These are phyloP conservation scores for Nezara viridula DNA, from an alignment of 2,888 invertebrate genomes.

Conservation along the genomic window DNA sequence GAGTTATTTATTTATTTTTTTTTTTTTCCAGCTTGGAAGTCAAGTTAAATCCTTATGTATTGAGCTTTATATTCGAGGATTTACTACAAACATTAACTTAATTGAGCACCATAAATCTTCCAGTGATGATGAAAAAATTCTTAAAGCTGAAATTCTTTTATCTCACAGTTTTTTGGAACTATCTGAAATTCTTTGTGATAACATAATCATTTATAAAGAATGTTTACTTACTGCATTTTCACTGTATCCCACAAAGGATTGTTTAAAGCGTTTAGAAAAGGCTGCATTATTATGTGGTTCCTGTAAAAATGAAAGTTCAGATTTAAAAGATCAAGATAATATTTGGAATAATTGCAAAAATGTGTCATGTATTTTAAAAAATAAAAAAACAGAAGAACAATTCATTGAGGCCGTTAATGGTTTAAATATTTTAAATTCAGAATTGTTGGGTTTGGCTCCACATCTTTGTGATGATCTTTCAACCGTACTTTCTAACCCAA, in stretches of 20 bases:
- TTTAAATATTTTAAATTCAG: constrained; percentile 71
- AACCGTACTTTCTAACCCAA: constrained; percentile 78
- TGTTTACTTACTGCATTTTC: constrained; percentile 84
- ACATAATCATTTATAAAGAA: constrained; percentile 77
- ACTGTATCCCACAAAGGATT: constrained; percentile 76
- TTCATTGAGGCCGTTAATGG: constrained; percentile 56
- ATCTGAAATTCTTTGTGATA: constrained; percentile 74
- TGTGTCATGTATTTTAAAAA: constrained; percentile 19
- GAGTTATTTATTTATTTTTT: constrained; percentile 58
- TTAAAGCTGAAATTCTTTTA: constrained; percentile 73
- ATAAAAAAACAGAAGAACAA: constrained; percentile 43
- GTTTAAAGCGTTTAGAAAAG: constrained; percentile 73
- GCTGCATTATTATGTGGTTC: constrained; percentile 50
- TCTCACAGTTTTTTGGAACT: constrained; percentile 77
- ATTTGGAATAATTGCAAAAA: constrained; percentile 50
- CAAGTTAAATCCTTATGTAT: constrained; percentile 77
- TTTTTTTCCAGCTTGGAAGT: constrained; percentile 72
- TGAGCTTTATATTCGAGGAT: constrained; percentile 80
- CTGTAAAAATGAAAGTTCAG: constrained; percentile 45
- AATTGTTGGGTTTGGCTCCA: constrained; percentile 76
- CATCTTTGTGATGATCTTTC: constrained; percentile 80
- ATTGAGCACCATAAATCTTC: constrained; percentile 77
- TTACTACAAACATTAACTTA: constrained; percentile 83
- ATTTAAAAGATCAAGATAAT: constrained; percentile 44
- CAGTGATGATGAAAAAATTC: constrained; percentile 71